Percentiles rank a stretch among this genome's conserved stretches.
Evolutionary conservation across 2,113 vertebrate species (phyloP).

Genomic region (Cathartes aura): DNA sequence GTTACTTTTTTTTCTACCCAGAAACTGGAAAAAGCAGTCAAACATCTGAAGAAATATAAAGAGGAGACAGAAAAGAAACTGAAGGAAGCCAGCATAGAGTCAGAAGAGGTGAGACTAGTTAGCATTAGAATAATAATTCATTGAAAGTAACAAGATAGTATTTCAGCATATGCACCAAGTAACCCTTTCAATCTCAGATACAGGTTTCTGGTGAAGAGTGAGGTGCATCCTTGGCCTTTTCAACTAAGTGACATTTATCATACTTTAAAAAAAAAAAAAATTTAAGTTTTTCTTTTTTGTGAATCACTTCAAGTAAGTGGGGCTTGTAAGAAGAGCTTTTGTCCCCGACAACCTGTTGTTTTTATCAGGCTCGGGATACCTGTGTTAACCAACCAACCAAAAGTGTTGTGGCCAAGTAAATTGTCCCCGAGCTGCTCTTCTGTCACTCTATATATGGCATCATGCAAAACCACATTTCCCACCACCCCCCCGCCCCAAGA

Average conservation of each 20-base stretch:
- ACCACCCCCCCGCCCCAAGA: background rate
- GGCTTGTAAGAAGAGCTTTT: background rate
- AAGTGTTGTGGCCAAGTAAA: background rate
- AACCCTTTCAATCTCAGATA: background rate
- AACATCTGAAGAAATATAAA: slow-evolving; percentile 63
- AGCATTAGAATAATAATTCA: background rate
- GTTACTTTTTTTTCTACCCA: background rate
- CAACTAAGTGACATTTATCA: background rate
- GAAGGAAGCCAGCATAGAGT: slow-evolving; percentile 72
- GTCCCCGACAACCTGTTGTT: background rate
- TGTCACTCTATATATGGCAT: background rate
- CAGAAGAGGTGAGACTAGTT: slow-evolving; percentile 70
- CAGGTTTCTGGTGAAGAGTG: background rate
- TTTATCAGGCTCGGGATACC: background rate
- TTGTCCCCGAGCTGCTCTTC: background rate
- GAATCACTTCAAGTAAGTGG: background rate
- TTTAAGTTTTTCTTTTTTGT: background rate
- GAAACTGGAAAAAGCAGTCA: slow-evolving; percentile 68
- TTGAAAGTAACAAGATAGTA: background rate
- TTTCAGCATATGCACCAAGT: background rate
- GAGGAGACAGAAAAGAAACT: slow-evolving; percentile 66
- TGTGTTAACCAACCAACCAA: background rate
- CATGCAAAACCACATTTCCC: background rate
- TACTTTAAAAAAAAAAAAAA: background rate
- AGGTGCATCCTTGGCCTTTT: background rate